These are phyloP conservation scores for Sander vitreus DNA, from an alignment of 2,113 vertebrate genomes.

Conservation along the genomic window DNA sequence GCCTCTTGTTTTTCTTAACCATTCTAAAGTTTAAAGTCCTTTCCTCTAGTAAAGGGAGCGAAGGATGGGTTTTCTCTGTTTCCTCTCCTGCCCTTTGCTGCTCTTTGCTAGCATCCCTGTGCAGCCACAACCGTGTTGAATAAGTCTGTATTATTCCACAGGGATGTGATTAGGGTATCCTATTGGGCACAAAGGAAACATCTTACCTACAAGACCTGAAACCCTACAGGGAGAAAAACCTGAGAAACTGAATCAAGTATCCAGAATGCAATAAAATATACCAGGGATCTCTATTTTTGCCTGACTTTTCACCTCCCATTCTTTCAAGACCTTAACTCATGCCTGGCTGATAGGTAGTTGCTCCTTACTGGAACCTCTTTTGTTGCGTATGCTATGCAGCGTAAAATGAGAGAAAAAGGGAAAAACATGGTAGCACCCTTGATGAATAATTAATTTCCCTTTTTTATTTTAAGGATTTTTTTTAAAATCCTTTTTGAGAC, in stretches of 20 bases:
- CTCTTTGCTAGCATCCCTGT: conserved; percentile 8
- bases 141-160: conserved; percentile 16
- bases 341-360: background rate
- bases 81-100: conserved; percentile 16
- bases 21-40: background rate
- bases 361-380: background rate
- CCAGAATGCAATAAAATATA: background rate
- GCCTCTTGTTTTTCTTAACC: conserved; percentile 17
- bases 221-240: no score
- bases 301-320: background rate
- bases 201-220: background rate
- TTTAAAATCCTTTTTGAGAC: background rate
- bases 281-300: background rate
- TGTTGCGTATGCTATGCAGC: background rate
- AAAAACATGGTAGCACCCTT: background rate
- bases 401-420: background rate
- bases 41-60: background rate
- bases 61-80: conserved; percentile 11
- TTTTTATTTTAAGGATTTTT: background rate
- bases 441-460: background rate
- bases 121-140: background rate
- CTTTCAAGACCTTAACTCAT: background rate
- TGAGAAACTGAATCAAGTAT: no score
- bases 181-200: background rate
- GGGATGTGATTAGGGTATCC: conserved; percentile 10